Percentiles rank a stretch among this genome's conserved stretches.
phyloP scores from a whole-genome alignment of 2,797 vertebrate genomes.

The Anabacerthia variegaticeps region DNA sequence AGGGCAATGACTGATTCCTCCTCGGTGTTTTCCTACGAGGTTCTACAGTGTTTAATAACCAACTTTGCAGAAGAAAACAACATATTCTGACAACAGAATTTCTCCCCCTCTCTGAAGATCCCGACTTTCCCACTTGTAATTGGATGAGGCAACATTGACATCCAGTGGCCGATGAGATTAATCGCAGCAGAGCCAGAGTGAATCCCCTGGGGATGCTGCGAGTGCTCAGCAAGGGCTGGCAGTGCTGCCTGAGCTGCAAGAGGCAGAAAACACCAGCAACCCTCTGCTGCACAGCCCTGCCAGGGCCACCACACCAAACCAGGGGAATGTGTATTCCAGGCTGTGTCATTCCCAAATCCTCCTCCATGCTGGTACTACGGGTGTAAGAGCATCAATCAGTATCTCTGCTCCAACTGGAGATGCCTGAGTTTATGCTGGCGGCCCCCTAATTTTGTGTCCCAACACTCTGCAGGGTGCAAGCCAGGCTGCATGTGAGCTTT shows the following conservation, averaged over 20 bases:
- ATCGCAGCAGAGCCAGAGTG: conserved; percentile 48
- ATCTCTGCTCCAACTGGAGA: neutral
- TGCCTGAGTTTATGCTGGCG: neutral
- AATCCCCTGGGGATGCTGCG: neutral
- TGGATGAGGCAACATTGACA: conserved; percentile 79
- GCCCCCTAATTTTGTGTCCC: neutral
- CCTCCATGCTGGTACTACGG: accelerated
- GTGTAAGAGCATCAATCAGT: neutral
- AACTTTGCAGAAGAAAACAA: neutral
- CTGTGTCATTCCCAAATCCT: neutral
- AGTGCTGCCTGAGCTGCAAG: accelerated
- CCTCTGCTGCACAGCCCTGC: neutral
- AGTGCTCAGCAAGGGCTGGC: neutral
- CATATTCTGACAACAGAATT: neutral
- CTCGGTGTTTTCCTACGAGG: neutral
- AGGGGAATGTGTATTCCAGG: accelerated
- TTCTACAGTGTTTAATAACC: neutral
- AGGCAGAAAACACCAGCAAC: neutral
- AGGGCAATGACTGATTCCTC: neutral
- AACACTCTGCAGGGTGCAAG: neutral
- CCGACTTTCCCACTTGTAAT: conserved; percentile 16
- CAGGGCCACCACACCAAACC: neutral
- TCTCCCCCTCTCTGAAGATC: neutral
- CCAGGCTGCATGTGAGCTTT: neutral
- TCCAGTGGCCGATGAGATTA: conserved; percentile 78